Evolutionary conservation across 2,113 vertebrate genomes (phyloP).

Genomic region (Eulemur rufifrons): DNA sequence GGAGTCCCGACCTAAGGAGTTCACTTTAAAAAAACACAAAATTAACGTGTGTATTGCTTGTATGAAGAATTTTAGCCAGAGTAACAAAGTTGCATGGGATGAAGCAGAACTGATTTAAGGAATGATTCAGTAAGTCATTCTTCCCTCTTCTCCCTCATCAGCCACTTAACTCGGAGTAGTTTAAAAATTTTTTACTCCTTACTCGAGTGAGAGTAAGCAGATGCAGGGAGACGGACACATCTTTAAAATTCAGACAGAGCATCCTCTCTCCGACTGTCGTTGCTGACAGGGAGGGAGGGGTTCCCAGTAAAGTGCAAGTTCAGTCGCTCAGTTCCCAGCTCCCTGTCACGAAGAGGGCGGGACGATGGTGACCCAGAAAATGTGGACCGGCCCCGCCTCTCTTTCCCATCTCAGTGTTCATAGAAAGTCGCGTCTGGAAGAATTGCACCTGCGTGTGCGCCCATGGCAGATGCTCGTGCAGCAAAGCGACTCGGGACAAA

Average conservation of each 20-base stretch:
- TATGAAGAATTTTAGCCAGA: neutral
- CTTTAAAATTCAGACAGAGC: neutral
- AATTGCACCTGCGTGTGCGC: fast-evolving
- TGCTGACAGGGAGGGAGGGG: neutral
- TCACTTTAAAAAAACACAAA: neutral
- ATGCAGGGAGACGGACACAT: neutral
- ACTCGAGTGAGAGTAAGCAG: neutral
- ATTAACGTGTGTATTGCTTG: fast-evolving
- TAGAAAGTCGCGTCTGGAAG: neutral
- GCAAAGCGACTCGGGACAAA: neutral
- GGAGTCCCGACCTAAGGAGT: neutral
- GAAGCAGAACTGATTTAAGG: neutral
- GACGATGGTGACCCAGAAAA: neutral
- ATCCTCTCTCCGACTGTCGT: neutral
- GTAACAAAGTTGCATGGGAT: no score
- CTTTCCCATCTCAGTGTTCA: fast-evolving
- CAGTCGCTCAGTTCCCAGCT: no score
- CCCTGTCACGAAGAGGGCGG: neutral
- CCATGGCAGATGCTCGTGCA: neutral
- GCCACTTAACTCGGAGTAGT: neutral
- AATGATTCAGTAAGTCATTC: neutral
- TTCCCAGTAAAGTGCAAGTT: neutral
- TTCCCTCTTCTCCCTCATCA: neutral
- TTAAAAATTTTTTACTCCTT: neutral
- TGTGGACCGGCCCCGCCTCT: neutral